Conservation (phyloP, 2,888 invertebrate species). For the Campoplex capitator region DNA sequence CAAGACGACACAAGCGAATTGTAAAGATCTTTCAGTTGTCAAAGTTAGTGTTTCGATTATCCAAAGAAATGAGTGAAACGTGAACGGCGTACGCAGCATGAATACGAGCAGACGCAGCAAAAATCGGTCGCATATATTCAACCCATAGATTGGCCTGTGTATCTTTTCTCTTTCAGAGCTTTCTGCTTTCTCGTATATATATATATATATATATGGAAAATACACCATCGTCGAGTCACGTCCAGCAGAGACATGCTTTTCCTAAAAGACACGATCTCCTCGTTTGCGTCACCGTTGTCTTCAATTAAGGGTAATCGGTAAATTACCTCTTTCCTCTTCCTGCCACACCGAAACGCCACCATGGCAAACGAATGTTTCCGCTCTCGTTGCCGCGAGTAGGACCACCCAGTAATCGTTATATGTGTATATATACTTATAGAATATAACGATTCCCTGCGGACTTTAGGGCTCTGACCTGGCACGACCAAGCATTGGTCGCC, state of each 20-base stretch:
- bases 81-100: constrained; percentile 59
- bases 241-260: constrained; percentile 57
- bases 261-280: constrained; percentile 70
- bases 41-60: constrained; percentile 60
- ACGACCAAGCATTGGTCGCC: constrained; percentile 12
- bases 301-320: constrained; percentile 83
- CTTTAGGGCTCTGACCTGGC: neutral
- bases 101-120: constrained; percentile 61
- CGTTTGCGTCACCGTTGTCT: constrained; percentile 80
- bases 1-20: neutral
- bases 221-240: constrained; percentile 13
- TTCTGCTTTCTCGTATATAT: neutral
- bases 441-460: constrained; percentile 36
- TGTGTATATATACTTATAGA: neutral
- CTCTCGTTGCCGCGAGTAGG: neutral
- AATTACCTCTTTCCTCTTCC: constrained; percentile 75
- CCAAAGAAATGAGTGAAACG: constrained; percentile 56
- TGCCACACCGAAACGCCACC: constrained; percentile 62
- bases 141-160: neutral
- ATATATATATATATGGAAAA: constrained; percentile 10
- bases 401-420: constrained; percentile 17
- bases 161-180: neutral
- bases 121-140: constrained; percentile 42
- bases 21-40: constrained; percentile 25
- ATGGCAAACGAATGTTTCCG: constrained; percentile 28